Conservation (phyloP, 1,140 invertebrate species). For the Drosophila kurseongensis region DNA sequence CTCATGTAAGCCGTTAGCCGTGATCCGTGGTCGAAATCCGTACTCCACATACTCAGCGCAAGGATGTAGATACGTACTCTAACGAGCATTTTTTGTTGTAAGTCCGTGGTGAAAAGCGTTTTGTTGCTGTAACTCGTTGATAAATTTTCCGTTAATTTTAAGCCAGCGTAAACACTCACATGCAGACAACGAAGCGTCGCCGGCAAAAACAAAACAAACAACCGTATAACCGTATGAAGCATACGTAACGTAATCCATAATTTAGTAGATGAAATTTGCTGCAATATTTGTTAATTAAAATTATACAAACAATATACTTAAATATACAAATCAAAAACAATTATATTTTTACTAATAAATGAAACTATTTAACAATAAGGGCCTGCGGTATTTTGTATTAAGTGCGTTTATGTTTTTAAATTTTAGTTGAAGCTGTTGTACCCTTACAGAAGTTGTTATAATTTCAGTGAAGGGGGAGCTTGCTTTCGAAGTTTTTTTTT, state of each 20-base stretch:
- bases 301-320: conserved; percentile 71
- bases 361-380: conserved; percentile 34
- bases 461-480: too few species aligned
- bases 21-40: conserved; percentile 6
- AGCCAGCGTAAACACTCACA: conserved; percentile 29
- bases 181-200: conserved; percentile 57
- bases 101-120: conserved; percentile 34
- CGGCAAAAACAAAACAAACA: conserved; percentile 44
- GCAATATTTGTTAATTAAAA: conserved; percentile 83
- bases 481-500: too few species aligned
- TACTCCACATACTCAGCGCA: conserved; percentile 60
- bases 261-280: conserved; percentile 80
- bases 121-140: conserved; percentile 56
- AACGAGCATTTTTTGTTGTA: conserved; percentile 39
- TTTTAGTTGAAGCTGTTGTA: too few species aligned
- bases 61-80: conserved; percentile 52
- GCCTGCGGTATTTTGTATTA: neutral
- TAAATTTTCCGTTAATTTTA: conserved; percentile 61
- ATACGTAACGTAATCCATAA: conserved; percentile 69
- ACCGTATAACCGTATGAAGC: conserved; percentile 56
- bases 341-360: conserved; percentile 78
- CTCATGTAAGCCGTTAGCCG: conserved; percentile 56
- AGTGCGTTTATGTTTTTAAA: neutral
- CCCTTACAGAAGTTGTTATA: too few species aligned
- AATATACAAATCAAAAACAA: conserved; percentile 73